Evolutionary conservation across 2,888 invertebrate species (phyloP).

Genomic region (Chrysotoxum bicinctum): DNA sequence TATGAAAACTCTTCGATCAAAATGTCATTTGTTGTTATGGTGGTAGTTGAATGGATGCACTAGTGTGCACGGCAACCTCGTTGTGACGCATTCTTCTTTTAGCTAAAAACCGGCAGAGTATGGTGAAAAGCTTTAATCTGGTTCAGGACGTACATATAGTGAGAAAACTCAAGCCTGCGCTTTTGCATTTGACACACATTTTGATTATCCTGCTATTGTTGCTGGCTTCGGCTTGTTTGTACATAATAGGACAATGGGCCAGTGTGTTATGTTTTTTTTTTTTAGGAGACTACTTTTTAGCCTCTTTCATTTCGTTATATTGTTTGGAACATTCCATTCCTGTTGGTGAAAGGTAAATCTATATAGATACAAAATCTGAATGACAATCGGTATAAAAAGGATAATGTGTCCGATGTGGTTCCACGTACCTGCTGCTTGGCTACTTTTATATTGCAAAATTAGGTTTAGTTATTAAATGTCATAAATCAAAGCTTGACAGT

Average conservation of each 20-base stretch:
- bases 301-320: not conserved
- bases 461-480: too few species aligned
- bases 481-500: too few species aligned
- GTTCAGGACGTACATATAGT: not conserved
- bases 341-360: constrained; percentile 19
- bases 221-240: constrained; percentile 31
- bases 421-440: not conserved
- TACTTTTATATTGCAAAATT: not conserved
- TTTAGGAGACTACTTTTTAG: not conserved
- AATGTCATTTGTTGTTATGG: constrained; percentile 37
- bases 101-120: constrained; percentile 55
- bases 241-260: constrained; percentile 22
- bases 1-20: constrained; percentile 23
- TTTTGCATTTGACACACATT: constrained; percentile 67
- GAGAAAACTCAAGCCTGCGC: constrained; percentile 64
- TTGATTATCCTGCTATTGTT: constrained; percentile 54
- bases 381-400: constrained; percentile 16
- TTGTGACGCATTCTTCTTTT: constrained; percentile 51
- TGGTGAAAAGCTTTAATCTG: constrained; percentile 66
- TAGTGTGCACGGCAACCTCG: constrained; percentile 56
- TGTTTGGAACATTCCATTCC: not conserved
- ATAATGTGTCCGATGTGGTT: not conserved
- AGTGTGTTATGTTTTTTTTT: constrained; percentile 25
- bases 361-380: constrained; percentile 9
- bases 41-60: constrained; percentile 38